Conservation (phyloP, 1,140 invertebrate species). For the Philopotamus ludificatus region DNA sequence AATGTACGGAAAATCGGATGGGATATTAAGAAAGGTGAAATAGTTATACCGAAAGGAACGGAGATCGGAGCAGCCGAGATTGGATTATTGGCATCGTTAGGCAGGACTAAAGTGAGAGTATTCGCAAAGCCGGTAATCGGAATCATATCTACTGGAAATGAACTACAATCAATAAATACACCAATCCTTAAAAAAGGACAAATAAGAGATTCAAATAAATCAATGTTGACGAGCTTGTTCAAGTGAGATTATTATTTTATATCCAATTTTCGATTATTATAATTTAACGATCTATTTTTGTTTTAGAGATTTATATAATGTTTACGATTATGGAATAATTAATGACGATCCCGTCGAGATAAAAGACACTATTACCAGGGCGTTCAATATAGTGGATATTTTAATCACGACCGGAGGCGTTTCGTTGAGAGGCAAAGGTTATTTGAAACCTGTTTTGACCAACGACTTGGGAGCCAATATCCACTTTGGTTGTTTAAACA, state of each 20-base stretch:
- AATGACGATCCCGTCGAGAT: constrained; percentile 58
- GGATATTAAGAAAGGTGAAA: constrained; percentile 68
- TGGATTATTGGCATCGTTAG: constrained; percentile 76
- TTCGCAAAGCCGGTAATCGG: constrained; percentile 67
- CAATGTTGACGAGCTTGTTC: constrained; percentile 71
- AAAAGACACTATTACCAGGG: constrained; percentile 57
- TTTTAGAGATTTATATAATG: no score
- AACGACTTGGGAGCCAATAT: constrained; percentile 76
- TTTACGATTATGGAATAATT: constrained; percentile 51
- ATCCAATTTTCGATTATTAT: not conserved
- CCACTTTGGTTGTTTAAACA: constrained; percentile 88
- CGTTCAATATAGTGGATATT: constrained; percentile 67
- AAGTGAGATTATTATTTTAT: constrained; percentile 51
- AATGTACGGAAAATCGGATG: constrained; percentile 82
- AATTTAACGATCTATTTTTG: not conserved
- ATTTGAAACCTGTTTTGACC: constrained; percentile 79
- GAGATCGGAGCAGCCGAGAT: constrained; percentile 68
- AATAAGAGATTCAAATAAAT: constrained; percentile 88
- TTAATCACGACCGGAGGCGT: constrained; percentile 90
- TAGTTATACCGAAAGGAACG: constrained; percentile 61
- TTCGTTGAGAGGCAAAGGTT: constrained; percentile 96
- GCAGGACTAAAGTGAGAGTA: constrained; percentile 60
- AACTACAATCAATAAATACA: constrained; percentile 66
- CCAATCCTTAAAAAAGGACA: constrained; percentile 60
- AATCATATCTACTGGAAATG: constrained; percentile 92